phyloP scores from a whole-genome alignment of 2,113 vertebrate genomes.

The Rhinolophus ferrumequinum region DNA sequence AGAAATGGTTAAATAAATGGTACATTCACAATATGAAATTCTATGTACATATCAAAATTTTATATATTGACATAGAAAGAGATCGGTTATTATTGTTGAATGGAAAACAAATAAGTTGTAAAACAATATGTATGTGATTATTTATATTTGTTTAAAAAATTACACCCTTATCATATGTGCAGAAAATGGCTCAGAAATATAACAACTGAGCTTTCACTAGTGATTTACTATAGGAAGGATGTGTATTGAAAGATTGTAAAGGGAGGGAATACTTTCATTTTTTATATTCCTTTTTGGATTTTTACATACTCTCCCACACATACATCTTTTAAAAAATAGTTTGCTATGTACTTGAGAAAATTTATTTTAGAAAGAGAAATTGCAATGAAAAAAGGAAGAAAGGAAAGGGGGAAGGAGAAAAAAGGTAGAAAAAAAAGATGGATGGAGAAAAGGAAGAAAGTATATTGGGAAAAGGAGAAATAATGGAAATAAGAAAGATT shows the following conservation, averaged over 20 bases:
- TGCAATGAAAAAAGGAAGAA: neutral
- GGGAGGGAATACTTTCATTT: neutral
- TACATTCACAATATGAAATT: neutral
- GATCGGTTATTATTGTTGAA: neutral
- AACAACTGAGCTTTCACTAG: neutral
- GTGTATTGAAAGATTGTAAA: neutral
- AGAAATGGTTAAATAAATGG: neutral
- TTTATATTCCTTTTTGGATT: neutral
- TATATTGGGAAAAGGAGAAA: neutral
- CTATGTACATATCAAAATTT: neutral
- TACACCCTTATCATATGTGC: neutral
- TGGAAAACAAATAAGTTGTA: neutral
- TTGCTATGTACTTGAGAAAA: neutral
- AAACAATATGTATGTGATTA: neutral
- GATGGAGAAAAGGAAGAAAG: neutral
- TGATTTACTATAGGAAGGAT: neutral
- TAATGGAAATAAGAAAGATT: neutral
- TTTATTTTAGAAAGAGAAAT: conserved; percentile 6
- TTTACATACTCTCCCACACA: neutral
- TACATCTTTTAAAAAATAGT: neutral
- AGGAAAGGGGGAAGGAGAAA: neutral
- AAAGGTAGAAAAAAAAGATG: neutral
- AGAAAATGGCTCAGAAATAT: neutral
- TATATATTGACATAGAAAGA: neutral
- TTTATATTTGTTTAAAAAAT: neutral